Percentiles rank a stretch among this genome's conserved stretches.
Conservation (phyloP, 2,113 vertebrate species). For the Orthonyx spaldingii region DNA sequence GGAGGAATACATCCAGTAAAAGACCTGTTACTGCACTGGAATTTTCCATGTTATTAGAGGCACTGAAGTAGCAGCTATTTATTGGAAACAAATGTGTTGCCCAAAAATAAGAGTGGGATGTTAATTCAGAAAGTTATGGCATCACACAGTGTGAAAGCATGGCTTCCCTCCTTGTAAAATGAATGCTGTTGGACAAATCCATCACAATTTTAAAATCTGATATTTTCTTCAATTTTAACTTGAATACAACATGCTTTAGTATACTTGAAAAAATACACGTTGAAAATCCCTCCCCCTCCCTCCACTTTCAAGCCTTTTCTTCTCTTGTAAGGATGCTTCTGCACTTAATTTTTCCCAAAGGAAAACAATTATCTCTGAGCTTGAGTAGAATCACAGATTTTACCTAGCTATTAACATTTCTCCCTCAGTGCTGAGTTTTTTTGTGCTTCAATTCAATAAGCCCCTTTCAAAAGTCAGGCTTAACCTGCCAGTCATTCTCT, state of each 20-base stretch:
- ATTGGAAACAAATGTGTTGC: neutral
- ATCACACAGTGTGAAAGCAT: neutral
- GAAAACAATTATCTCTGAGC: neutral
- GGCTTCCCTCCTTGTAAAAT: neutral
- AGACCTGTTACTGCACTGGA: neutral
- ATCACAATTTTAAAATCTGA: neutral
- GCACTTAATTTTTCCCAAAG: neutral
- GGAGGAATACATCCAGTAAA: neutral
- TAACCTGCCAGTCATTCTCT: constrained; percentile 10
- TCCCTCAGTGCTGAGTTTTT: neutral
- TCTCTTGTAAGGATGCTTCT: neutral
- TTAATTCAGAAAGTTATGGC: neutral
- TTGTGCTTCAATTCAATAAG: neutral
- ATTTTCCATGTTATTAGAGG: neutral
- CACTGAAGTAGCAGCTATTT: neutral
- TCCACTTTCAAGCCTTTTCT: neutral
- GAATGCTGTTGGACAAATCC: neutral
- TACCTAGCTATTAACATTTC: neutral
- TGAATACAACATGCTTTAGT: rapidly evolving
- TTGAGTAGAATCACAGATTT: neutral
- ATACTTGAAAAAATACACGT: rapidly evolving
- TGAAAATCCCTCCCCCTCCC: neutral
- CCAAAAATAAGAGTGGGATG: neutral
- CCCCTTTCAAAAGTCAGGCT: neutral
- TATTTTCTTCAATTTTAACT: neutral